phyloP scores from a whole-genome alignment of 2,113 vertebrate species.

The Archocentrus centrarchus region DNA sequence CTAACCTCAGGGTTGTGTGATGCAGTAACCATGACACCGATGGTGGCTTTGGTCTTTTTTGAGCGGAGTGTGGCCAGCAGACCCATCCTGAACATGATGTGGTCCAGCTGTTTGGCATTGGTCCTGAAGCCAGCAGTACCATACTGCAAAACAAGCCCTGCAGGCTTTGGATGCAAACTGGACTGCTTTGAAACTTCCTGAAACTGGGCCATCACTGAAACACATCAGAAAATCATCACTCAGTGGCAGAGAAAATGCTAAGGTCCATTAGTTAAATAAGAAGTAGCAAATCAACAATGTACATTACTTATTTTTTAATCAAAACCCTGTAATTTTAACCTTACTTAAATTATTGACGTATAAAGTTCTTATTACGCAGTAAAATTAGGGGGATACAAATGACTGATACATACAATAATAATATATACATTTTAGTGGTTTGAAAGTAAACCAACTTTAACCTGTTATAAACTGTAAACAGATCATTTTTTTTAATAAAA shows the following conservation, averaged over 20 bases:
- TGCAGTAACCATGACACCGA: slow-evolving; percentile 95
- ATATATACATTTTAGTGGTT: neutral
- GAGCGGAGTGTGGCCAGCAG: slow-evolving; percentile 89
- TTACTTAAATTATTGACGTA: neutral
- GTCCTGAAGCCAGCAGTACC: slow-evolving; percentile 93
- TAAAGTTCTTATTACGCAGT: neutral
- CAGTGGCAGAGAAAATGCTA: neutral
- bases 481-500: neutral
- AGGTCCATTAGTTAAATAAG: too few relatives aligned
- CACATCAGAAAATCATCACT: neutral
- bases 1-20: slow-evolving; percentile 96
- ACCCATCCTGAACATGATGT: slow-evolving; percentile 96
- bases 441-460: too few relatives aligned
- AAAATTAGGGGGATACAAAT: neutral
- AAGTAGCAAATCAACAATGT: too few relatives aligned
- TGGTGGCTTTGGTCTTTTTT: slow-evolving; percentile 84
- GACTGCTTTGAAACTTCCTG: slow-evolving; percentile 80
- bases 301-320: neutral
- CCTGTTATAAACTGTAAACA: too few relatives aligned
- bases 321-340: neutral
- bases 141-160: slow-evolving; percentile 87
- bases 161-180: slow-evolving; percentile 82
- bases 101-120: slow-evolving; percentile 85
- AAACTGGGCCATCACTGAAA: slow-evolving; percentile 76
- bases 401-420: neutral